Conservation (phyloP, 1,140 invertebrate species). For the Drosophila guanche region DNA sequence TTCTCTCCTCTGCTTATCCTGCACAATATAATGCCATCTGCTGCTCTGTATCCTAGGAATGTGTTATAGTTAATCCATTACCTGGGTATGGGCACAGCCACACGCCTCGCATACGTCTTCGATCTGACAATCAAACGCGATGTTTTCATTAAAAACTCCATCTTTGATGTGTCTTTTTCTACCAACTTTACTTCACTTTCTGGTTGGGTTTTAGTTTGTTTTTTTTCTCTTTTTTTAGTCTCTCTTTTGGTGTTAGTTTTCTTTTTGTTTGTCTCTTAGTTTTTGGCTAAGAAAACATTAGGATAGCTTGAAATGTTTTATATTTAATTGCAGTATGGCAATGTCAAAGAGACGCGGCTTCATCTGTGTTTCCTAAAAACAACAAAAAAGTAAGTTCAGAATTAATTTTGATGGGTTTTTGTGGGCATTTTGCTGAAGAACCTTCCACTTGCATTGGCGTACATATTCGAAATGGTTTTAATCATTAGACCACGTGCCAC, state of each 20-base stretch:
- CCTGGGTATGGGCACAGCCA: slow-evolving; percentile 81
- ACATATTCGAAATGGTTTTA: too few species aligned
- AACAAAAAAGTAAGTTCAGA: slow-evolving; percentile 33
- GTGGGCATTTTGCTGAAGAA: background rate
- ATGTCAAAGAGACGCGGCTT: slow-evolving; percentile 79
- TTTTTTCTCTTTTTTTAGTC: slow-evolving; percentile 8
- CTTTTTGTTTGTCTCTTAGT: slow-evolving; percentile 20
- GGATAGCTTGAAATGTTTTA: slow-evolving; percentile 61
- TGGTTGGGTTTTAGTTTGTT: slow-evolving; percentile 11
- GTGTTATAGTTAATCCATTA: slow-evolving; percentile 18
- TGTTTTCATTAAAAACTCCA: slow-evolving; percentile 83
- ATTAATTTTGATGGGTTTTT: slow-evolving; percentile 14
- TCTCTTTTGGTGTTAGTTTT: slow-evolving; percentile 27
- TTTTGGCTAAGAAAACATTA: slow-evolving; percentile 36
- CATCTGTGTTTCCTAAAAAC: slow-evolving; percentile 74
- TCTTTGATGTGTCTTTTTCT: slow-evolving; percentile 41
- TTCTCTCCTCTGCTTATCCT: too few species aligned
- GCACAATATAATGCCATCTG: too few species aligned
- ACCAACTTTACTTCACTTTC: slow-evolving; percentile 9
- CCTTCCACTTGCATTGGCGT: too few species aligned
- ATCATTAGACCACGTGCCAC: too few species aligned
- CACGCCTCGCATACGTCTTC: slow-evolving; percentile 78
- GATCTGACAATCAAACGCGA: slow-evolving; percentile 78
- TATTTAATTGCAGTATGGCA: slow-evolving; percentile 79
- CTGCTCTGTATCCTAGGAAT: too few species aligned